These are phyloP conservation scores for Plectrocnemia conspersa DNA, from an alignment of 1,140 invertebrate species.

Conservation along the genomic window DNA sequence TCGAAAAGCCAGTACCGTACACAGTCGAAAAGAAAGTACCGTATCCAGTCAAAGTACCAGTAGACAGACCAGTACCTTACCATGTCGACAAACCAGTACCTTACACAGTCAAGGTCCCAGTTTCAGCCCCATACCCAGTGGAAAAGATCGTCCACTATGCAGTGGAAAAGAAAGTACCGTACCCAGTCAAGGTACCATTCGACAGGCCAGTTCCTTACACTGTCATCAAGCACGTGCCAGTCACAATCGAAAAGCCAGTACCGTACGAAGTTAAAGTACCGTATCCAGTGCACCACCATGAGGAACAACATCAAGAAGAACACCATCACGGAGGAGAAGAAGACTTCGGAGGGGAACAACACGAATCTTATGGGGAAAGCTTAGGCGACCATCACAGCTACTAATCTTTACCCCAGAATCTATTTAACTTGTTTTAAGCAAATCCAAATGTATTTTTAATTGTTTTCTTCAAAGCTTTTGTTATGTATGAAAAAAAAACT, in stretches of 20 bases:
- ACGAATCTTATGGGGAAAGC: constrained; percentile 33
- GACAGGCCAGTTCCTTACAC: constrained; percentile 54
- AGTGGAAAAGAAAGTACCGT: constrained; percentile 57
- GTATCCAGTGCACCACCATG: constrained; percentile 50
- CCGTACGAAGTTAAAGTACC: constrained; percentile 53
- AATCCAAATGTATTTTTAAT: constrained; percentile 32
- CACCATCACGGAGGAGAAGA: constrained; percentile 38
- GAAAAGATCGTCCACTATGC: constrained; percentile 56
- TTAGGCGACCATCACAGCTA: constrained; percentile 33
- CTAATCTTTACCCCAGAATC: constrained; percentile 19
- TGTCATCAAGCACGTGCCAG: constrained; percentile 61
- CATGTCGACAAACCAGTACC: constrained; percentile 57
- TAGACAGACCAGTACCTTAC: constrained; percentile 58
- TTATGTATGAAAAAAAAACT: too few species aligned
- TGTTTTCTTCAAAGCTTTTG: constrained; percentile 25
- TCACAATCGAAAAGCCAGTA: constrained; percentile 57
- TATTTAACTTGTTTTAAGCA: constrained; percentile 35
- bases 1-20: constrained; percentile 61
- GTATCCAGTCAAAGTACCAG: constrained; percentile 57
- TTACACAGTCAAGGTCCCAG: constrained; percentile 54
- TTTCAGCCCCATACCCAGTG: constrained; percentile 55
- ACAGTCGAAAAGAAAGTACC: constrained; percentile 59
- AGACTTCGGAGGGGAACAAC: constrained; percentile 36
- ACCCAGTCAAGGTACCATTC: constrained; percentile 58
- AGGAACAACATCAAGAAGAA: constrained; percentile 43